Percentiles rank a stretch among this genome's conserved stretches.
Conservation (phyloP, 2,113 vertebrate genomes). For the Hippocampus mohnikei region DNA sequence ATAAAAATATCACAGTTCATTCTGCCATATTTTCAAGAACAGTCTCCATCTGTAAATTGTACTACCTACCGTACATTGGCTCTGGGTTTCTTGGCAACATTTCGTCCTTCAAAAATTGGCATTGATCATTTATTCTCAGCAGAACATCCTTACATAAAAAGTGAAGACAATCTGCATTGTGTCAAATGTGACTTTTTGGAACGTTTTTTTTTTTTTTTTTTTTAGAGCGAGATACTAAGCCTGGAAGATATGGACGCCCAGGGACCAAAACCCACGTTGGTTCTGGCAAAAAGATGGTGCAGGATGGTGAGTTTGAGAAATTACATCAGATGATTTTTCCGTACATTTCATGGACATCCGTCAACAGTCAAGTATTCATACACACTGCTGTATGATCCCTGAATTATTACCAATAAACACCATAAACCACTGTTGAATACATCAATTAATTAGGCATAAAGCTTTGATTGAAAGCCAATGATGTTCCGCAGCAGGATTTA, state of each 20-base stretch:
- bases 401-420: neutral
- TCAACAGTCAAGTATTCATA: neutral
- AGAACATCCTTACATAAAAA: neutral
- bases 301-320: slow-evolving; percentile 51
- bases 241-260: slow-evolving; percentile 38
- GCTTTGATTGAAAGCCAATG: neutral
- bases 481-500: slow-evolving; percentile 6
- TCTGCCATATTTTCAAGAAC: no score
- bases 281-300: slow-evolving; percentile 35
- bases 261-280: slow-evolving; percentile 34
- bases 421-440: neutral
- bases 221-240: slow-evolving; percentile 42
- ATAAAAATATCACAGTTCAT: no score
- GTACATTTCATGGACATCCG: neutral
- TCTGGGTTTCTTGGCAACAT: neutral
- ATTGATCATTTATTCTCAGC: neutral
- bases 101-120: neutral
- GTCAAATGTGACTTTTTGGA: neutral
- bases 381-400: neutral
- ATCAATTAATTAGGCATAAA: neutral
- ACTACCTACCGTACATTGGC: neutral
- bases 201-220: neutral
- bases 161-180: neutral
- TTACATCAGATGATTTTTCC: neutral
- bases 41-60: neutral